Conservation (phyloP, 2,113 vertebrate species). For the Haemorhous mexicanus region DNA sequence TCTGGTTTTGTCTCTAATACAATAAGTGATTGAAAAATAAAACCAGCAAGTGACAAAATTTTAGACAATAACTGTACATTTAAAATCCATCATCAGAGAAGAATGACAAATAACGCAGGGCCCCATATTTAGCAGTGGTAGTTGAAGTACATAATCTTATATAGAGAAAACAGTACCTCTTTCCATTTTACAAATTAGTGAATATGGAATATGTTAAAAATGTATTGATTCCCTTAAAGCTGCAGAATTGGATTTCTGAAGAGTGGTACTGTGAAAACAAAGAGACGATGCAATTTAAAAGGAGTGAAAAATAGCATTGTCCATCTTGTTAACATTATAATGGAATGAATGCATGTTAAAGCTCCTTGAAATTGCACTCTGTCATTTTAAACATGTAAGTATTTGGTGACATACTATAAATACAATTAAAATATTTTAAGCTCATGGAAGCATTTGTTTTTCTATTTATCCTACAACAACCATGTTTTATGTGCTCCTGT, state of each 20-base stretch:
- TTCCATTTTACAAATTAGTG: slow-evolving; percentile 5
- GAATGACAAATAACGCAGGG: background rate
- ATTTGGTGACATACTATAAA: background rate
- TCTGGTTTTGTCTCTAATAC: background rate
- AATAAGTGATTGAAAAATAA: background rate
- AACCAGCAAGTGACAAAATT: background rate
- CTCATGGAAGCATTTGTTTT: background rate
- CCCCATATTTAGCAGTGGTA: background rate
- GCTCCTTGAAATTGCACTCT: background rate
- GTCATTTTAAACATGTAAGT: background rate
- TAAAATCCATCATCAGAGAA: background rate
- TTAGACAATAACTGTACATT: background rate
- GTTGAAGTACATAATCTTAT: background rate
- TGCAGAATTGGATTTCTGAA: slow-evolving; percentile 11
- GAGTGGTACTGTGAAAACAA: background rate
- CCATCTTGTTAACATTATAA: background rate
- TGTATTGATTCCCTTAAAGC: background rate
- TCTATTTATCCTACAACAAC: background rate
- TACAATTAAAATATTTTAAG: background rate
- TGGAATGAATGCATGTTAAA: background rate
- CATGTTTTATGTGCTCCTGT: background rate
- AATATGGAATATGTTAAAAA: background rate
- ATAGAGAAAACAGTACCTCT: background rate
- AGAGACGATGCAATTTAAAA: background rate
- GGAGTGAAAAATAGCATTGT: background rate